Conservation (phyloP, 2,797 vertebrate genomes). For the Melanotaenia trifasciata region DNA sequence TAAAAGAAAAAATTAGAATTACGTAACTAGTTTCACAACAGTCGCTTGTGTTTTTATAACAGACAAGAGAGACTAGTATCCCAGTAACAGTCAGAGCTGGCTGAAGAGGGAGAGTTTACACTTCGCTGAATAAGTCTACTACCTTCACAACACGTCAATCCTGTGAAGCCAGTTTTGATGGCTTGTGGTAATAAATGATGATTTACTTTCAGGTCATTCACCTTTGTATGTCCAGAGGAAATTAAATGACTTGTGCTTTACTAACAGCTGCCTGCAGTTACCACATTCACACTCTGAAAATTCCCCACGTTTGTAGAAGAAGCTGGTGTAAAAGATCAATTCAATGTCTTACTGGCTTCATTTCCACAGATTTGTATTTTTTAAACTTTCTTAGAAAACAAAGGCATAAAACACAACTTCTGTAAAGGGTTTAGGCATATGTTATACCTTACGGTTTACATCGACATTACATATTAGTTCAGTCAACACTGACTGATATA, state of each 20-base stretch:
- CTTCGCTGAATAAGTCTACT: slow-evolving; percentile 42
- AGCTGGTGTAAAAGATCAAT: background rate
- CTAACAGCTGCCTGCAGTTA: slow-evolving; percentile 4
- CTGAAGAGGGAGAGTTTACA: slow-evolving; percentile 47
- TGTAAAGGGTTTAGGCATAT: background rate
- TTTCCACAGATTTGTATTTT: slow-evolving; percentile 5
- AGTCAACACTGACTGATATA: background rate
- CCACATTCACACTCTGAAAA: slow-evolving; percentile 30
- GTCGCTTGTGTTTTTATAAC: slow-evolving; percentile 52
- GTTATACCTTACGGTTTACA: background rate
- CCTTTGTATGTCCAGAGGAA: slow-evolving; percentile 50
- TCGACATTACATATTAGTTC: background rate
- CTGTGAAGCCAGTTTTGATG: slow-evolving; percentile 44
- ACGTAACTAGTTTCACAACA: slow-evolving; percentile 47
- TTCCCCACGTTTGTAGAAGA: background rate
- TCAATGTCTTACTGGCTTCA: background rate
- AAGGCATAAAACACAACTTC: background rate
- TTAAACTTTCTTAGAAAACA: background rate
- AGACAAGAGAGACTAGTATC: slow-evolving; percentile 33
- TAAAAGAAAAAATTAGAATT: slow-evolving; percentile 51
- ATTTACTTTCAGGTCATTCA: slow-evolving; percentile 42
- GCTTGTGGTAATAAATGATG: slow-evolving; percentile 37
- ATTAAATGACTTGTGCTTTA: slow-evolving; percentile 29
- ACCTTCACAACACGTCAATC: slow-evolving; percentile 53
- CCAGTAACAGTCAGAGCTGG: slow-evolving; percentile 44